Base-by-base conservation (phyloP, 2,797 vertebrate species). In the Cynodonichthys magdalenae region DNA sequence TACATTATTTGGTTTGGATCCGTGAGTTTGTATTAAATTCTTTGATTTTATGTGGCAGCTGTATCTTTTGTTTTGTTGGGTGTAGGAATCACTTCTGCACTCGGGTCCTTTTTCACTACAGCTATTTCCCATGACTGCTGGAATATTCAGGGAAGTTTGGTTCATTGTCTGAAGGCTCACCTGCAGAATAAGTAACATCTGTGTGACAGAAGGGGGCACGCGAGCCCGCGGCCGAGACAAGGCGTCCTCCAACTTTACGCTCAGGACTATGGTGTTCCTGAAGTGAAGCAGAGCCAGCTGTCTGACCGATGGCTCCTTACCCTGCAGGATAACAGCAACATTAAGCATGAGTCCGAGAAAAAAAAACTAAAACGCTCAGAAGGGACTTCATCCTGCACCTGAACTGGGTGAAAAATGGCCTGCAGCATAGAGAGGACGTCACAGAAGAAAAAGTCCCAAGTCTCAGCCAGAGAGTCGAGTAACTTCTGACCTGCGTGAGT, bases 401-500 rank as follows among this genome's bases (percentile, higher is more conserved):
- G 97, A 28, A 99, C 96, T 0, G 97, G 97, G 82, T 98, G 96
- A 92, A 99, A 99, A 84, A 99, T 96, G 77, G 97, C 97, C 91
- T 99, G 97, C 59, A 99, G 94, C 80, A 95, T 98, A 19, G 96
- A 95, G 48, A 99, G 92, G 82, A 99, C 95, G 59, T 99, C 96
- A 29, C 96, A 95, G 90, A 99, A 99, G 88, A 99, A 99, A 88
- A 98, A 99, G 84, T 99, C 97, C 97, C 97, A 99, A 0, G 96
- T 98, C 90, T 99, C 97, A 1, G 97, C 96, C 91, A 99, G 92
- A 1, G 97, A 96, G 92, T 99, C 97, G 27, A 99, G 92, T 47
- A 99, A 92, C 91, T 98, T 99, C 93, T 99, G 97, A 82, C 97
- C 97, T 99, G 89, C 48, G 86, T 6, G 28, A 28, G 53, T 60